Evolutionary conservation across 2,888 invertebrate species (phyloP), one percentile per base, ranked within the genome.

Genomic region (Oegoconia quadripuncta): DNA sequence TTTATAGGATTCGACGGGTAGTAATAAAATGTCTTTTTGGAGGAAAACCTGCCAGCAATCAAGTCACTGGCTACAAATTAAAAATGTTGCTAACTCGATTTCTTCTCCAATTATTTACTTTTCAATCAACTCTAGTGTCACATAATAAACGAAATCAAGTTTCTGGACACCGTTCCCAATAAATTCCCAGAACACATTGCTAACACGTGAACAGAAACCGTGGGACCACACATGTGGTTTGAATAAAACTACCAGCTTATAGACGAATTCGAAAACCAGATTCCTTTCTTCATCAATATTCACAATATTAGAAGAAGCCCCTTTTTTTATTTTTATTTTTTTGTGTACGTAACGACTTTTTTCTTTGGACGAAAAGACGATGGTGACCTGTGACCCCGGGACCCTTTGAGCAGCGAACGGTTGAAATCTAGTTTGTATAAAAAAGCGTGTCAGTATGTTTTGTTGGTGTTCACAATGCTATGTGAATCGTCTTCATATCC

Each of bases 221-320:
- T 84, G 86, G 69, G 86, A 86, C 83, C 83, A 82, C 82, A 80
- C 79, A 74, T 62, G 71, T 50, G 52, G 55, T 50, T 52, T 67
- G 64, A 71, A 78, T 69, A 59, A 68, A 65, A 64, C 64, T 59
- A 48, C 55, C 50, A 53, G 54, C 63, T 64, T 60, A 55, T 62
- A 65, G 59, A 59, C 68, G 66, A 75, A 75, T 77, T 65, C 68
- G 42, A 75, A 77, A 86, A 87, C 87, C 80, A 76, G 87, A 84
- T 84, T 80, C 56, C 69, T 74, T 86, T 84, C 84, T 84, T 82
- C 83, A 87, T 87, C 86, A 86, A 87, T 87, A 87, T 87, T 86
- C 87, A 87, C 86, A 81, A 87, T 87, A 86, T 83, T 74, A 75
- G 72, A 68, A 64, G 82, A 77, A 79, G 80, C 79, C 83, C 84